Evolutionary conservation across 2,888 invertebrate genomes (phyloP).

Genomic region (Drosophila macrothrix): DNA sequence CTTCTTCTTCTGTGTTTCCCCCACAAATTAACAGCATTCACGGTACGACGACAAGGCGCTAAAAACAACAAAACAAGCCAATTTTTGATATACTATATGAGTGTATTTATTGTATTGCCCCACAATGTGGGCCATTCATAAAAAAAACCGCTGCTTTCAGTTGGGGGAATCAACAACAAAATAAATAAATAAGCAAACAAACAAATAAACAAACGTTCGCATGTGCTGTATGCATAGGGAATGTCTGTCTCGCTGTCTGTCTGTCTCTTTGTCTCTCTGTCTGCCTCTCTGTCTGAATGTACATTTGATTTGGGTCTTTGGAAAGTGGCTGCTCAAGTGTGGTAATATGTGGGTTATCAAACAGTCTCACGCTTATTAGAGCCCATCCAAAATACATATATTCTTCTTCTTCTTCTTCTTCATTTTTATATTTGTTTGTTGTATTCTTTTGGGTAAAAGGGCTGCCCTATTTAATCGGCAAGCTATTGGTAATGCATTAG

Average conservation of each 20-base stretch:
- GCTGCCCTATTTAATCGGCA: background rate
- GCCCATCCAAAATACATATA: background rate
- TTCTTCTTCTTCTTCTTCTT: background rate
- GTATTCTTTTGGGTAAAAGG: background rate
- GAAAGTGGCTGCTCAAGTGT: conserved; percentile 29
- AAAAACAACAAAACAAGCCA: conserved; percentile 36
- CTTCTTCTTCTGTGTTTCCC: conserved; percentile 28
- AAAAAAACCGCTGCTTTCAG: conserved; percentile 37
- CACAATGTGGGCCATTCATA: conserved; percentile 76
- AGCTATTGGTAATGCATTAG: conserved; percentile 20
- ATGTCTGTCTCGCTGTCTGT: background rate
- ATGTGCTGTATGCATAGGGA: conserved; percentile 9
- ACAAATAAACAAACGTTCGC: conserved; percentile 36
- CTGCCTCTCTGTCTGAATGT: conserved; percentile 4
- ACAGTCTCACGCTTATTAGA: conserved; percentile 41
- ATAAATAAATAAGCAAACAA: conserved; percentile 15
- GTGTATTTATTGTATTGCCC: conserved; percentile 22
- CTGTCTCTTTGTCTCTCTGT: background rate
- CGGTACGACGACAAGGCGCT: conserved; percentile 11
- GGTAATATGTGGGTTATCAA: conserved; percentile 44
- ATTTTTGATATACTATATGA: conserved; percentile 23
- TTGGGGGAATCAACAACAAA: background rate
- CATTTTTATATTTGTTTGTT: background rate
- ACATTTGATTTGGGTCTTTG: conserved; percentile 29
- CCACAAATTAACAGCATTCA: conserved; percentile 60